These are phyloP conservation scores for Erpornis zantholeuca DNA, from an alignment of 2,113 vertebrate genomes.

Conservation along the genomic window DNA sequence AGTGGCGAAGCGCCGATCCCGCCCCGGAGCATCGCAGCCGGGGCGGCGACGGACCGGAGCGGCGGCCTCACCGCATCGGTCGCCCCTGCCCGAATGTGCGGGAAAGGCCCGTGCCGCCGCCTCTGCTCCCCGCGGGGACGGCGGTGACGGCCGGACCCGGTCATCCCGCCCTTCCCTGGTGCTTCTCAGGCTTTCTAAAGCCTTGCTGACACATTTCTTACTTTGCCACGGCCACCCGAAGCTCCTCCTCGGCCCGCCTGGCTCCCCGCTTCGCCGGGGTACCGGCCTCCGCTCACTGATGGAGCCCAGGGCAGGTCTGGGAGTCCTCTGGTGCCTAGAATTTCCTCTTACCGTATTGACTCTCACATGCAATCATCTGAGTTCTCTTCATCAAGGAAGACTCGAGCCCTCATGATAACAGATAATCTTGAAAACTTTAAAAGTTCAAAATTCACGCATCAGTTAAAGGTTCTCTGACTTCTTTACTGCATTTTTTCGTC, in stretches of 20 bases:
- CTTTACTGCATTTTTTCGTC: background rate
- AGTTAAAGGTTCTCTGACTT: background rate
- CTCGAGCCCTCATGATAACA: background rate
- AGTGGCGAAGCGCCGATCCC: background rate
- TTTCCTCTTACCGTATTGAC: background rate
- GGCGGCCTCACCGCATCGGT: background rate
- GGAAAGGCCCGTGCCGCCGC: background rate
- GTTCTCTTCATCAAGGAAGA: background rate
- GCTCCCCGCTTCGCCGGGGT: background rate
- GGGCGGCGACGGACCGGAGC: background rate
- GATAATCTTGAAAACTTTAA: background rate
- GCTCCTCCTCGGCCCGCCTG: background rate
- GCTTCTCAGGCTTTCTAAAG: background rate
- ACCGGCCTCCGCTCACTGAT: accelerated
- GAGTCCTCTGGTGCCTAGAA: no score
- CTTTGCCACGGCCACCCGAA: background rate
- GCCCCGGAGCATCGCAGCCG: background rate
- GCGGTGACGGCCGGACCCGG: background rate
- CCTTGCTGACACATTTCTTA: background rate
- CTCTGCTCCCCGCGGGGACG: background rate
- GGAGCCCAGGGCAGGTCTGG: background rate
- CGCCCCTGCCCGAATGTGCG: background rate
- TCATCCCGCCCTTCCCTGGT: background rate
- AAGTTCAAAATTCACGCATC: background rate
- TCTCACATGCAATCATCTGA: background rate